Evolutionary conservation across 2,797 vertebrate genomes (phyloP).

Genomic region (Anabacerthia variegaticeps): DNA sequence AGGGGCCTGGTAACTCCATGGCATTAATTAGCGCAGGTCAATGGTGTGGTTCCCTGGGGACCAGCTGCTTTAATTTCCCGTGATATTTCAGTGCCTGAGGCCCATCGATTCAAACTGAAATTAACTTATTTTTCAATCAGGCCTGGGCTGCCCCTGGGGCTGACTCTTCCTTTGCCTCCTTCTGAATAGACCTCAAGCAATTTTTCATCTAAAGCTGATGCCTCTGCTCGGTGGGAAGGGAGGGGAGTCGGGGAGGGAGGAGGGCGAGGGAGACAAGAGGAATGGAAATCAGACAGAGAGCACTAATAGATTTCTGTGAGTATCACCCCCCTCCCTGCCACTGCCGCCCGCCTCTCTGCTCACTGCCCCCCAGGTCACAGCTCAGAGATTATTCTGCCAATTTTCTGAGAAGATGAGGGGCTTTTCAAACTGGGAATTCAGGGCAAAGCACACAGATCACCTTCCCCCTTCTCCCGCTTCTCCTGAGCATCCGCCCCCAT

Average conservation of each 20-base stretch:
- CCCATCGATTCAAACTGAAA: slow-evolving; percentile 99
- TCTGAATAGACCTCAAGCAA: slow-evolving; percentile 89
- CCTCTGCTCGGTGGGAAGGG: slow-evolving; percentile 67
- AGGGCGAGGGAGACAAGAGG: slow-evolving; percentile 43
- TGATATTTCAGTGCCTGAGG: slow-evolving; percentile 99
- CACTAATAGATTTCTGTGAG: slow-evolving; percentile 63
- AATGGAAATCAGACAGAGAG: slow-evolving; percentile 61
- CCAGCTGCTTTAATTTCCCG: slow-evolving; percentile 99
- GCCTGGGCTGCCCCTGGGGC: slow-evolving; percentile 90
- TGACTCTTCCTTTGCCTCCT: slow-evolving; percentile 89
- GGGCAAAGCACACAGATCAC: neutral
- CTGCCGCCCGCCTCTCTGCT: neutral
- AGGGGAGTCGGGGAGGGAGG: slow-evolving; percentile 13
- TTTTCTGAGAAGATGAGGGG: slow-evolving; percentile 48
- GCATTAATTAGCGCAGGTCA: slow-evolving; percentile 99
- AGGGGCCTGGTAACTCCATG: slow-evolving; percentile 87
- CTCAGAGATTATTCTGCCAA: slow-evolving; percentile 50
- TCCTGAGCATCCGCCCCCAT: neutral
- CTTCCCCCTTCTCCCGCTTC: neutral
- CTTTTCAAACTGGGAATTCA: slow-evolving; percentile 58
- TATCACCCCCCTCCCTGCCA: neutral
- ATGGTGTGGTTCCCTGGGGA: slow-evolving; percentile 90
- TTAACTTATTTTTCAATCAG: slow-evolving; percentile 99
- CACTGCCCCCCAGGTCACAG: slow-evolving; percentile 22
- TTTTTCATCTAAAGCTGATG: slow-evolving; percentile 89